These are phyloP conservation scores for Lepidocyrtinus sp. DNA, from an alignment of 2,888 invertebrate species.

Conservation along the genomic window DNA sequence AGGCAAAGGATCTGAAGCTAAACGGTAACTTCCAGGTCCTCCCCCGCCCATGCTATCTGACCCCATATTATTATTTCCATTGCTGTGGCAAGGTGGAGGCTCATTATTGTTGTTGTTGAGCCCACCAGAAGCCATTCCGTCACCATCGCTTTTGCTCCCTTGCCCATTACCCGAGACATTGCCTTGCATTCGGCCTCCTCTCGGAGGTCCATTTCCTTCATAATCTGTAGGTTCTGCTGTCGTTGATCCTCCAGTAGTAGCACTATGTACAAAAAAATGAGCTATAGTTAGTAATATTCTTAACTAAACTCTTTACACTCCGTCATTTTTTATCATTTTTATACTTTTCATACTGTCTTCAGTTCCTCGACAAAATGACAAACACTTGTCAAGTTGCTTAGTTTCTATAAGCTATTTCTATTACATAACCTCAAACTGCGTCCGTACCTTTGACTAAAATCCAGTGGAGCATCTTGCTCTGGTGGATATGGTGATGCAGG, in stretches of 20 bases:
- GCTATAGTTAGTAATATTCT: too few species aligned
- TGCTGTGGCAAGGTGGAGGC: conserved; percentile 73
- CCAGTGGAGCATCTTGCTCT: conserved; percentile 72
- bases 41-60: conserved; percentile 61
- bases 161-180: conserved; percentile 65
- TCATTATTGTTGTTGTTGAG: conserved; percentile 79
- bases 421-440: conserved; percentile 39
- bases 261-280: too few species aligned
- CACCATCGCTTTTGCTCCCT: conserved; percentile 65
- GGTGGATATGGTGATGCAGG: conserved; percentile 72
- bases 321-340: too few species aligned
- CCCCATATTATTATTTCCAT: conserved; percentile 72
- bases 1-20: conserved; percentile 69
- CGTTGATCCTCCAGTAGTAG: conserved; percentile 56
- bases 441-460: conserved; percentile 70
- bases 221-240: conserved; percentile 68
- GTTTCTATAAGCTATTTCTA: background rate
- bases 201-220: conserved; percentile 70
- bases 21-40: conserved; percentile 67
- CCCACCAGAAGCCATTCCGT: conserved; percentile 67
- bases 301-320: too few species aligned
- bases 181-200: conserved; percentile 69
- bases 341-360: too few species aligned
- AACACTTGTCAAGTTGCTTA: too few species aligned
- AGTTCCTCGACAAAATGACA: too few species aligned